Base-by-base conservation (phyloP, 2,797 vertebrate species). In the Neosilurus hyrtlii region DNA sequence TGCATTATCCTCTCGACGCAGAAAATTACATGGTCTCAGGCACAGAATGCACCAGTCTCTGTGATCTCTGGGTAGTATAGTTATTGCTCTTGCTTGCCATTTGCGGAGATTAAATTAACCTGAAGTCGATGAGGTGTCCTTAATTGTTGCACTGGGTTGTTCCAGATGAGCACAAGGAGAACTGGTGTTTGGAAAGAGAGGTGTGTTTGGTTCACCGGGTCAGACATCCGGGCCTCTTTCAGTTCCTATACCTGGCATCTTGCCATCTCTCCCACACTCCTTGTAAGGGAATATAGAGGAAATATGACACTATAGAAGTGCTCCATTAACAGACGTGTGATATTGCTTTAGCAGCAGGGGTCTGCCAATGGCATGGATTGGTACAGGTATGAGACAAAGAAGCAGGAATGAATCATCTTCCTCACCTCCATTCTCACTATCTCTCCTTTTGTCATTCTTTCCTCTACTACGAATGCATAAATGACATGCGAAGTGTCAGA, bases 91-190 rank as follows among this genome's bases (percentile, higher is more conserved):
- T 65, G 73, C 73, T 81, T 88, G 82, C 67, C 73, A 84, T 85
- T 82, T 52, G 75, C 67, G n/a, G 79, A 62, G 68, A 84, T 87
- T 87, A 79, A 88, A 88, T 87, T 86, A 87, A 86, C 77, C 86
- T 59, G 26, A 77, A 57, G 73, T 79, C 24, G 79, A 83, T 81
- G 84, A 88, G 63, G 83, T 75, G 51, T 68, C 85, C 72, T 77
- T 85, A 84, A 86, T 81, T 85, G 80, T 81, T 54, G 79, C 20
- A 43, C 57, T 20, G 62, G 72, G 77, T 82, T 81, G 18, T 22
- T 84, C 43, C 63, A 77, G 66, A 78, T 56, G 66, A 30, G 59
- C 72, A 65, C 30, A 35, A 66, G 35, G 37, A 82, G 61, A 37
- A 59, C 37, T 72, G 52, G 9, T 61, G 66, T 81, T 77, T 77